Base-by-base conservation (phyloP, 2,113 vertebrate species). In the Mola mola region DNA sequence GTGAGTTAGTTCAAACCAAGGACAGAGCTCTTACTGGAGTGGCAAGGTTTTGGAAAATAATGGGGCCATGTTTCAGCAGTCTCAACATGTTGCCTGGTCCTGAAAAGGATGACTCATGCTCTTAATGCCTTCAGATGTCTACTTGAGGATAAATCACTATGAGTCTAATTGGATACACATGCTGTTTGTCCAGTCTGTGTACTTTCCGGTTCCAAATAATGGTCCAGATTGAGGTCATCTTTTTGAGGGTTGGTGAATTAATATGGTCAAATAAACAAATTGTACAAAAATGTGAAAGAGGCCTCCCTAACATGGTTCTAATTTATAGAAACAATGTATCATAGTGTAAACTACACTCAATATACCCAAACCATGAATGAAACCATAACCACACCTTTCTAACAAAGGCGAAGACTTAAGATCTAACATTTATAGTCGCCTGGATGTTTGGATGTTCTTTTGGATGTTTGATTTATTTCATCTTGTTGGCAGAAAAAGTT, bases 61-160 rank as follows among this genome's bases (percentile, higher is more conserved):
- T 1, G 3, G 21, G 41, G 63, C n/a, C 29, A 28, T 29, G 12
- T 63, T 15, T 68, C 21, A 33, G 4, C 29, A 8, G 55, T 31
- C 28, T 13, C 47, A 6, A 47, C 38, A 36, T 29, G 53, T 24
- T 31, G 28, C 13, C 43, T 15, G 1, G 43, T 10, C 55, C 21
- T 31, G 28, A 66, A 34, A 25, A 37, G 49, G 12, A 55, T 84
- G 72, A 79, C 46, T 81, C 61, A 76, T 6, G n/a, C 28, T 25
- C 55, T 33, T 41, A 47, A 48, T 65, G 51, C n/a, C 38, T 63
- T 48, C 15, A 13, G 6, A 0, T 25, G 26, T 59, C 43, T 17
- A 8, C 50, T 56, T 1, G 4, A 3, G 56, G 51, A 40, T 21
- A 1, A 50, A 48, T 41, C 22, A 38, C 8, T 48, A 57, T 24